phyloP scores from a whole-genome alignment of 2,888 invertebrate species.

The Choreutis nemorana region DNA sequence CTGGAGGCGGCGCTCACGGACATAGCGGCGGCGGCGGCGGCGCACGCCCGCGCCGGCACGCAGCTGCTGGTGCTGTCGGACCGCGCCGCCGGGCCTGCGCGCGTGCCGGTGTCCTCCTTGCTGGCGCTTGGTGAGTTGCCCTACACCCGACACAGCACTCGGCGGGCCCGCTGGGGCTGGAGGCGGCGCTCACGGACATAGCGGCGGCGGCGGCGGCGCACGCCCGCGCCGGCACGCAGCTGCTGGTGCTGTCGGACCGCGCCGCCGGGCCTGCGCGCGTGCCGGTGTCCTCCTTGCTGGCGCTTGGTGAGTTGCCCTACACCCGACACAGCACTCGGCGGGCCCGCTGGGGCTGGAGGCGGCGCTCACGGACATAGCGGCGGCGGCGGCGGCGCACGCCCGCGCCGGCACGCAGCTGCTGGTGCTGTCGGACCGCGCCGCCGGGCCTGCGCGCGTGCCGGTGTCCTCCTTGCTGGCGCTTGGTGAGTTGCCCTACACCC shows the following conservation, averaged over 20 bases:
- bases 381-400: slow-evolving; percentile 74
- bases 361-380: slow-evolving; percentile 78
- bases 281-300: slow-evolving; percentile 79
- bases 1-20: no score
- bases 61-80: slow-evolving; percentile 87
- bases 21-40: slow-evolving; percentile 73
- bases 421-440: slow-evolving; percentile 77
- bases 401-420: slow-evolving; percentile 80
- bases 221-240: slow-evolving; percentile 75
- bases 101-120: slow-evolving; percentile 78
- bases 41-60: slow-evolving; percentile 74
- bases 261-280: slow-evolving; percentile 64
- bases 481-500: no score
- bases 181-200: slow-evolving; percentile 74
- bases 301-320: slow-evolving; percentile 66
- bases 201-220: slow-evolving; percentile 83
- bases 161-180: slow-evolving; percentile 74
- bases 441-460: slow-evolving; percentile 68
- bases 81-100: slow-evolving; percentile 59
- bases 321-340: slow-evolving; percentile 74
- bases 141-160: slow-evolving; percentile 19
- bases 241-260: slow-evolving; percentile 83
- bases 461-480: slow-evolving; percentile 81
- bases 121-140: slow-evolving; percentile 69
- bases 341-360: slow-evolving; percentile 74